Evolutionary conservation across 2,113 vertebrate species (phyloP), one percentile per base, ranked within the genome.

Genomic region (Parotia lawesii): DNA sequence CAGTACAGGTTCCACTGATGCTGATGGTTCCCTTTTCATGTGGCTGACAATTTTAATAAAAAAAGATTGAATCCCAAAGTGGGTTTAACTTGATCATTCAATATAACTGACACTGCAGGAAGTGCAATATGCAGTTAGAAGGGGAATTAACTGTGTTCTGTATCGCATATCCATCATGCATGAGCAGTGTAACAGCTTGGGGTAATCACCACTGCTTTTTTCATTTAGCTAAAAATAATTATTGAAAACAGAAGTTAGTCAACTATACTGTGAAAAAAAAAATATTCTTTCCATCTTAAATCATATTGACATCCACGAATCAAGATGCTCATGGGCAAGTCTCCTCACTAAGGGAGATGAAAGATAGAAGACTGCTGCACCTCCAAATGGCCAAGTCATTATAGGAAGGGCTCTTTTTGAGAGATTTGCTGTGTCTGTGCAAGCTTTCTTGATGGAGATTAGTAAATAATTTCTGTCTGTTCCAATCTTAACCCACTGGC

Each of bases 171-270:
- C 56, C 37, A 96, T 93, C 61, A 80, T 54, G 44, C 4, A 3
- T 5, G 15, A 70, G 25, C 66, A 95, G 33, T 75, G 62, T 24
- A 87, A 92, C 54, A 91, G 50, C 58, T 92, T 73, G 15, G 20
- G 40, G 40, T 93, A 87, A 96, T 88, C 35, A 10, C 72, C 42
- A 76, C 57, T 73, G 62, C 50, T 71, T 91, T 93, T 96, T 69
- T 45, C 57, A 72, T 92, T 95, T 89, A 81, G 57, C 85, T 93
- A 91, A 95, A 96, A 95, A 94, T 71, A 95, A 96, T 81, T 64
- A 84, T 17, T 76, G 64, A 87, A 94, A 92, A 79, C 64, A 54
- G 29, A 87, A 58, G 77, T 15, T 85, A 94, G 86, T 92, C 79
- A 95, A 50, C 53, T 35, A 33, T 62, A 87, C n/a, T 77, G 29